Evolutionary conservation across 2,113 vertebrate species (phyloP).

Genomic region (Hemibagrus wyckioides): DNA sequence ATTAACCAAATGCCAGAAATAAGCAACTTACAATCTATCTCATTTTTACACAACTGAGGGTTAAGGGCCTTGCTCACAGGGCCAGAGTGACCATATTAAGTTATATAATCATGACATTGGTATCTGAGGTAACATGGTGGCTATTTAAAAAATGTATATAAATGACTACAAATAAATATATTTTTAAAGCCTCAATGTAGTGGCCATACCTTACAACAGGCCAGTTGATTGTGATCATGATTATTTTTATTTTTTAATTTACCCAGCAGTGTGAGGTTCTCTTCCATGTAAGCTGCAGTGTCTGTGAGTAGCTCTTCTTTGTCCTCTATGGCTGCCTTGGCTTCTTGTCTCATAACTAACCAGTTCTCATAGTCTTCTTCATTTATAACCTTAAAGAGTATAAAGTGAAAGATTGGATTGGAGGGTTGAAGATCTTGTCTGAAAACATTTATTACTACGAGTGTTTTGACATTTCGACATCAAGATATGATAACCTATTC

Average conservation of each 20-base stretch:
- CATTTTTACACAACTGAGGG: too few relatives aligned
- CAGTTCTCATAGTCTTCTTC: slow-evolving; percentile 80
- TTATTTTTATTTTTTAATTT: slow-evolving; percentile 9
- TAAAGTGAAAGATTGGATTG: neutral
- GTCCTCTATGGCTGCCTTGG: slow-evolving; percentile 81
- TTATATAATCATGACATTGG: too few relatives aligned
- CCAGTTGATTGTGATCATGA: too few relatives aligned
- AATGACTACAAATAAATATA: too few relatives aligned
- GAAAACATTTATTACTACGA: neutral
- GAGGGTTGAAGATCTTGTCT: neutral
- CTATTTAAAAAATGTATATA: too few relatives aligned
- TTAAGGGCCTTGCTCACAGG: too few relatives aligned
- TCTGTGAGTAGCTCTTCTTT: slow-evolving; percentile 79
- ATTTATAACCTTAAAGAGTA: slow-evolving; percentile 77
- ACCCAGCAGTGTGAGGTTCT: slow-evolving; percentile 82
- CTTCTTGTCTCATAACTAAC: slow-evolving; percentile 80
- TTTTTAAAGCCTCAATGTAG: too few relatives aligned
- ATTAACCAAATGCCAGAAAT: too few relatives aligned
- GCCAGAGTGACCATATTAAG: too few relatives aligned
- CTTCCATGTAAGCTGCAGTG: slow-evolving; percentile 78
- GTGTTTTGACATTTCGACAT: neutral
- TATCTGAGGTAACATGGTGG: too few relatives aligned
- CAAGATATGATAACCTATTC: neutral
- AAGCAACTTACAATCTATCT: too few relatives aligned
- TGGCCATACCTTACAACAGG: neutral